Evolutionary conservation across 1,140 invertebrate species (phyloP).

Genomic region (Lineus longissimus): DNA sequence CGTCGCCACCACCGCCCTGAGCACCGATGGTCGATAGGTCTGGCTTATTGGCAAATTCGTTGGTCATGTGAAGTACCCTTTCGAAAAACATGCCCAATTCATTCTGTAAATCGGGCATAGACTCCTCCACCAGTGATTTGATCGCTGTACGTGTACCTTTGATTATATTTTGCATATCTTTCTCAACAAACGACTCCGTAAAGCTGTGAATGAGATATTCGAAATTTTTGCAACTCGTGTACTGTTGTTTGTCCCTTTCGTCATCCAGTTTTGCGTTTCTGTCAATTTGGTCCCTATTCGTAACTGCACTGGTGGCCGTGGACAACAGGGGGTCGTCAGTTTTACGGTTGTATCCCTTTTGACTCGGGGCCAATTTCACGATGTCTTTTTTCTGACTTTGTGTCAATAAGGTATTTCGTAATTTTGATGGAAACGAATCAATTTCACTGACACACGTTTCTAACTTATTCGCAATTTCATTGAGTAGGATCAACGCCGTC

Average conservation of each 20-base stretch:
- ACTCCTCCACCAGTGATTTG: neutral
- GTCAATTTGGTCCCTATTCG: neutral
- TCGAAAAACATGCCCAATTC: slow-evolving; percentile 7
- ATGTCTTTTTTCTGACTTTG: neutral
- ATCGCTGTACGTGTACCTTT: neutral
- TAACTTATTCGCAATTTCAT: slow-evolving; percentile 2
- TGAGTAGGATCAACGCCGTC: neutral
- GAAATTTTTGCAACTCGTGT: slow-evolving; percentile 2
- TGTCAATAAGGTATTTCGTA: neutral
- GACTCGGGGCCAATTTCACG: slow-evolving; percentile 1
- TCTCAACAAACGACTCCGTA: slow-evolving; percentile 1
- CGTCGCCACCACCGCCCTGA: slow-evolving; percentile 5
- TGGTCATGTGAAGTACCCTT: neutral
- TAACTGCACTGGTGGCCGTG: slow-evolving; percentile 1
- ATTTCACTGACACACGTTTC: slow-evolving; percentile 5
- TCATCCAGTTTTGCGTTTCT: slow-evolving; percentile 1
- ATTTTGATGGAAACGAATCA: slow-evolving; percentile 6
- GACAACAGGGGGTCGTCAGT: slow-evolving; percentile 1
- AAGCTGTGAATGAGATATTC: slow-evolving; percentile 3
- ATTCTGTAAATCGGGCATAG: neutral
- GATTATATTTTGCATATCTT: slow-evolving; percentile 5
- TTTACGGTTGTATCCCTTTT: neutral
- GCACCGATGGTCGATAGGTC: slow-evolving; percentile 4
- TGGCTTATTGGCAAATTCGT: slow-evolving; percentile 3
- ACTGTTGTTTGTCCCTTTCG: neutral